These are phyloP conservation scores for Phragmatobia fuliginosa DNA, from an alignment of 2,888 invertebrate genomes.

Conservation along the genomic window DNA sequence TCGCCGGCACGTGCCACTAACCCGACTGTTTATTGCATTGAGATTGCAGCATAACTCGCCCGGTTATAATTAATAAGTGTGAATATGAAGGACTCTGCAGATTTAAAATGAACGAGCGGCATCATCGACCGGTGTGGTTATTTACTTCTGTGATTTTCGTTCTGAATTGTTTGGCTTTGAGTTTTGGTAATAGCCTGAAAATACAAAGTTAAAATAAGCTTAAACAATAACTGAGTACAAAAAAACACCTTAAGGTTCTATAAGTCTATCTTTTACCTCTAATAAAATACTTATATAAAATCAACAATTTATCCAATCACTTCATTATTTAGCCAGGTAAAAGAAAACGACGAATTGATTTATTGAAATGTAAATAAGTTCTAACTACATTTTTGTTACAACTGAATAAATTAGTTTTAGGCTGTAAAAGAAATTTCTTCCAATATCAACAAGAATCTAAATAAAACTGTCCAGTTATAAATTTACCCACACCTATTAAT, in stretches of 20 bases:
- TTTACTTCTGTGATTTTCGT: neutral
- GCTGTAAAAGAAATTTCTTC: constrained; percentile 7
- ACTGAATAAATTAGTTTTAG: constrained; percentile 12
- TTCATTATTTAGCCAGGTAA: neutral
- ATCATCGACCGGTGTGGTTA: neutral
- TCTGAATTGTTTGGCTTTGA: neutral
- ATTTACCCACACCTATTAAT: constrained; percentile 57
- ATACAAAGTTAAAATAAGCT: neutral
- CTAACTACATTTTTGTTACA: constrained; percentile 12
- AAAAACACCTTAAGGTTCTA: neutral
- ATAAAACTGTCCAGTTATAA: constrained; percentile 32
- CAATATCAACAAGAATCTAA: constrained; percentile 11
- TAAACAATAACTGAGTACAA: neutral
- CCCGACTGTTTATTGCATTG: constrained; percentile 78
- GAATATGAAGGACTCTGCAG: constrained; percentile 58
- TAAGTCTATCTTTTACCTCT: neutral
- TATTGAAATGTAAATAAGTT: neutral
- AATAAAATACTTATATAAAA: neutral
- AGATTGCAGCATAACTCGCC: constrained; percentile 76
- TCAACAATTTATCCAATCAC: neutral
- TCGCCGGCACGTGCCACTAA: constrained; percentile 71
- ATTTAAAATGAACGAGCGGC: constrained; percentile 40
- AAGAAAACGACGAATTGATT: neutral
- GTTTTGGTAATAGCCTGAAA: neutral
- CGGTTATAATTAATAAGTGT: constrained; percentile 71